A percentile compares a stretch with the other conserved stretches of the same genome.
Evolutionary conservation across 53 echinoderm and acorn worm genomes (phyloP).

Genomic region (Temnopleurus reevesii): DNA sequence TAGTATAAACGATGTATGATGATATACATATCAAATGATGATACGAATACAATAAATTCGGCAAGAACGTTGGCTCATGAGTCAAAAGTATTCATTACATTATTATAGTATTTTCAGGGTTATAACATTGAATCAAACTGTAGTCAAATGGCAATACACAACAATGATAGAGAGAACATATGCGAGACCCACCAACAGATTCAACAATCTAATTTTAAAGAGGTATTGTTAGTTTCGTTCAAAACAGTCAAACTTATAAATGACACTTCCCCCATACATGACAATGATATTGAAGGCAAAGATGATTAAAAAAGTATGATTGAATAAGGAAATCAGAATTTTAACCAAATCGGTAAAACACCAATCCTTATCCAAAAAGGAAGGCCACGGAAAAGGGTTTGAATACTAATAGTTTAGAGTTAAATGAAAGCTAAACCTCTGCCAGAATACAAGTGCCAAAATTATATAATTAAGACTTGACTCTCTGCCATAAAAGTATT

Average conservation of each 20-base stretch:
- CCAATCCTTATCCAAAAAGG: no score
- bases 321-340: no score
- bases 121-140: neutral
- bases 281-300: neutral
- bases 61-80: slow-evolving; percentile 33
- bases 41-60: neutral
- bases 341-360: no score
- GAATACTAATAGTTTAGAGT: no score
- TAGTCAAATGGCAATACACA: neutral
- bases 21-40: neutral
- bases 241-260: neutral
- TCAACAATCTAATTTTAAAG: no score
- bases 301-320: no score
- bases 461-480: neutral
- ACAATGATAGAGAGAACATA: no score
- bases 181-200: no score
- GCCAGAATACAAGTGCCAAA: neutral
- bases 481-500: neutral
- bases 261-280: neutral
- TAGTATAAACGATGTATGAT: neutral
- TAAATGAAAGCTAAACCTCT: no score
- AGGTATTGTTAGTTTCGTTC: neutral
- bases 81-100: neutral
- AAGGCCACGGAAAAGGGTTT: no score
- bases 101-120: neutral